Conservation (phyloP, 2,113 vertebrate genomes). For the Chionomys nivalis region DNA sequence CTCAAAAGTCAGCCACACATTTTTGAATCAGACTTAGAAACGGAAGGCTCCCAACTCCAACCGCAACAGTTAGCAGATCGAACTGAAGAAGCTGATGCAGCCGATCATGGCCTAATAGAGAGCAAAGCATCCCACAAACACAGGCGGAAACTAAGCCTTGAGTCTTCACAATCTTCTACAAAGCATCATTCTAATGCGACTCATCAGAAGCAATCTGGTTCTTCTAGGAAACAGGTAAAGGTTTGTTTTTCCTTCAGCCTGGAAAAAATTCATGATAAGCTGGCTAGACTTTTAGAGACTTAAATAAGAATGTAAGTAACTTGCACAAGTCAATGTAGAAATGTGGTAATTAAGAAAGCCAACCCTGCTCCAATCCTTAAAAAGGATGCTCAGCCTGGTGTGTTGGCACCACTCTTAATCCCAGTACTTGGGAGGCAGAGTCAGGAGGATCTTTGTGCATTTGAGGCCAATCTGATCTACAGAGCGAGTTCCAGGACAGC, state of each 20-base stretch:
- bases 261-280: not conserved
- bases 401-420: not conserved
- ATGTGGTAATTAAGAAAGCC: not conserved
- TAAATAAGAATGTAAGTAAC: not conserved
- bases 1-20: conserved; percentile 68
- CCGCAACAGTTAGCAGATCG: conserved; percentile 59
- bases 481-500: not conserved
- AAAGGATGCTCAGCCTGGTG: too few relatives aligned
- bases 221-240: conserved; percentile 78
- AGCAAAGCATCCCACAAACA: not conserved
- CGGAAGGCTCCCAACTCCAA: conserved; percentile 50
- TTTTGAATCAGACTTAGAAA: conserved; percentile 78
- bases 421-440: not conserved
- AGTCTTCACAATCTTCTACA: conserved; percentile 1
- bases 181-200: not conserved
- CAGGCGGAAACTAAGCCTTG: conserved; percentile 55
- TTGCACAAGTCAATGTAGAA: not conserved
- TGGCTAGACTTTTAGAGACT: not conserved
- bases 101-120: conserved; percentile 56
- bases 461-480: not conserved
- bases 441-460: not conserved
- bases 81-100: conserved; percentile 60
- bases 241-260: not conserved
- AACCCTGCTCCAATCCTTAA: not conserved
- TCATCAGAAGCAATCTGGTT: not conserved